Evolutionary conservation across 2,888 invertebrate genomes (phyloP).

Genomic region (Calameuta idolon): DNA sequence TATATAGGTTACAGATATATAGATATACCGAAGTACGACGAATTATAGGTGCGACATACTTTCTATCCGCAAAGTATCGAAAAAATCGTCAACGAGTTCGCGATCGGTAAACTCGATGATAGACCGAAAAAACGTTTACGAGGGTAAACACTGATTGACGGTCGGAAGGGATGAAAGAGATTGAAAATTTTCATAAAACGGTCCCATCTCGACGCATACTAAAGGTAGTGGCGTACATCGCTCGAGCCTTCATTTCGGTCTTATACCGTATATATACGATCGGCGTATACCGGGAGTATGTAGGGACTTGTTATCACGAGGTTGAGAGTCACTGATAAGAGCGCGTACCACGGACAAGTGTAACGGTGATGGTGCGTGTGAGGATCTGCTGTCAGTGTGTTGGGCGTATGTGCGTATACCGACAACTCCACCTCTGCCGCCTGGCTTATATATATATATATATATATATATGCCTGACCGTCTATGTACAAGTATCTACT

Average conservation of each 20-base stretch:
- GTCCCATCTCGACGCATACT: conserved; percentile 45
- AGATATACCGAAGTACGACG: neutral
- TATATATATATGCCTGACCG: conserved; percentile 39
- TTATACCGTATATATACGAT: conserved; percentile 28
- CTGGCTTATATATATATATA: conserved; percentile 11
- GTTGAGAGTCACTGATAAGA: conserved; percentile 55
- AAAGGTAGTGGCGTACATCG: conserved; percentile 52
- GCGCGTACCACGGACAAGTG: conserved; percentile 56
- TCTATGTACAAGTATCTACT: conserved; percentile 44
- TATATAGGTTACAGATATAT: neutral
- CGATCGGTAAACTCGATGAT: no score
- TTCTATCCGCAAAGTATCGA: no score
- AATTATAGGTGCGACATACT: neutral
- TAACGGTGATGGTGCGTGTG: conserved; percentile 37
- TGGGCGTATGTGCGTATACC: conserved; percentile 45
- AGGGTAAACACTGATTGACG: neutral
- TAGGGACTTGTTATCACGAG: neutral
- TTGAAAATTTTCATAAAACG: conserved; percentile 56
- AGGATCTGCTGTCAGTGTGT: conserved; percentile 9
- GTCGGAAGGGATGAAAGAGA: conserved; percentile 30
- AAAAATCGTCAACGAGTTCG: no score
- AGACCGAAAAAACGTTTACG: neutral
- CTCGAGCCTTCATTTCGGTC: conserved; percentile 51
- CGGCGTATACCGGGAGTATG: neutral
- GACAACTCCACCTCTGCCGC: conserved; percentile 35